Conservation (phyloP, 1,140 invertebrate species). For the Mycetomoellerius zeteki region DNA sequence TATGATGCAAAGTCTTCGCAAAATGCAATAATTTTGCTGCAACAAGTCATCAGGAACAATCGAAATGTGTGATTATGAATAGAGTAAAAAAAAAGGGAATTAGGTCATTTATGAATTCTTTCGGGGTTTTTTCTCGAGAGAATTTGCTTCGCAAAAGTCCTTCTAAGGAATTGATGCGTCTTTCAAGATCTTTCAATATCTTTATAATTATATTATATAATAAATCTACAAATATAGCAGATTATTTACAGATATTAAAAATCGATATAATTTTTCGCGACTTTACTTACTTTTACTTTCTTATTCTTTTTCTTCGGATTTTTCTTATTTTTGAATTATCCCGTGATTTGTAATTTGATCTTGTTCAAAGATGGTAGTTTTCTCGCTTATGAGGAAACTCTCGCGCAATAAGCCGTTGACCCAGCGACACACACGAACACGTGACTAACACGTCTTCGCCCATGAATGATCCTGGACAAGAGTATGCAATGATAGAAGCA, state of each 20-base stretch:
- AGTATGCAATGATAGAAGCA: neutral
- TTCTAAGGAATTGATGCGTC: neutral
- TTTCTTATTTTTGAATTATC: neutral
- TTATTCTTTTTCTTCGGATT: neutral
- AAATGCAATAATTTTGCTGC: slow-evolving; percentile 79
- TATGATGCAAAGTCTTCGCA: slow-evolving; percentile 32
- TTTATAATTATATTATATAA: too few relatives aligned
- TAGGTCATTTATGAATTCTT: slow-evolving; percentile 32
- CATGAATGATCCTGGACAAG: slow-evolving; percentile 9
- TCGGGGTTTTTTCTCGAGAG: too few relatives aligned
- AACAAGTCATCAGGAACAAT: slow-evolving; percentile 59
- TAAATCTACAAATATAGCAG: neutral
- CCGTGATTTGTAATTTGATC: neutral
- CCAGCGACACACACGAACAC: slow-evolving; percentile 4
- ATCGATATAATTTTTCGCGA: neutral
- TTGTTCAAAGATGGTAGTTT: neutral
- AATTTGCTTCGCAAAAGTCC: neutral
- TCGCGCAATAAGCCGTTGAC: neutral
- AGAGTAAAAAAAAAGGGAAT: neutral
- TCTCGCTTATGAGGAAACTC: neutral
- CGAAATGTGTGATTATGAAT: slow-evolving; percentile 28
- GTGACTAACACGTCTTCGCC: neutral
- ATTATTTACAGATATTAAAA: neutral
- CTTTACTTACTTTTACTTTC: neutral
- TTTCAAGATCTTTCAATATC: neutral